A percentile compares a stretch with the other conserved stretches of the same genome.
Evolutionary conservation across 2,113 vertebrate species (phyloP).

Genomic region (Leptodactylus fuscus): DNA sequence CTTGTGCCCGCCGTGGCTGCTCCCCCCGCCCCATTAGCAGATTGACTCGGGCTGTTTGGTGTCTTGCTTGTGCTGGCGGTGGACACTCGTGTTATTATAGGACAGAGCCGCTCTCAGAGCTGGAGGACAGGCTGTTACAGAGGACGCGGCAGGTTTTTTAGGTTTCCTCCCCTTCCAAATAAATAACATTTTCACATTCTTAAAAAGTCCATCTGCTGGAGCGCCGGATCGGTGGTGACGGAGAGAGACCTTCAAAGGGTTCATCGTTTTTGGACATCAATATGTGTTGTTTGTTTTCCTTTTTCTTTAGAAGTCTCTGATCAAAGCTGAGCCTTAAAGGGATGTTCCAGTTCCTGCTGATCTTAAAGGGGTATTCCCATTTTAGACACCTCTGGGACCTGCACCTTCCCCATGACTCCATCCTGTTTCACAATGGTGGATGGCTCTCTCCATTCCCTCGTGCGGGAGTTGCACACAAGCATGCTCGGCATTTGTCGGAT

Average conservation of each 20-base stretch:
- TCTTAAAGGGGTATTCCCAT: too few relatives aligned
- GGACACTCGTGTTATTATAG: conserved; percentile 14
- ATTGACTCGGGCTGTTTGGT: not conserved
- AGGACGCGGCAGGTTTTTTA: not conserved
- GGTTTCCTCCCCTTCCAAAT: not conserved
- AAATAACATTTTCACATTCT: conserved; percentile 1
- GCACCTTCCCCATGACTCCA: too few relatives aligned
- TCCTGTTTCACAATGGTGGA: too few relatives aligned
- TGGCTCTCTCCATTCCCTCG: too few relatives aligned
- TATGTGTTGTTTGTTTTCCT: too few relatives aligned
- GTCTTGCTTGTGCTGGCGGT: not conserved
- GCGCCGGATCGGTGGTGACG: not conserved
- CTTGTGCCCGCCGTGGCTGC: not conserved
- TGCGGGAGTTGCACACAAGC: too few relatives aligned
- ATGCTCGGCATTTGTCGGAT: too few relatives aligned
- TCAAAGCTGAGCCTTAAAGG: too few relatives aligned
- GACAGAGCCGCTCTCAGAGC: conserved; percentile 1
- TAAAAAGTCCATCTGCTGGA: not conserved
- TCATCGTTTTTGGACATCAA: too few relatives aligned
- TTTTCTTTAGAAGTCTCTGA: too few relatives aligned
- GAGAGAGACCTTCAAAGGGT: not conserved
- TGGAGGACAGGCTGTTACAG: not conserved
- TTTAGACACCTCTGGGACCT: too few relatives aligned
- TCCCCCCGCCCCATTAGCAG: not conserved
- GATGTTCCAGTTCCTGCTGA: too few relatives aligned